Base-by-base conservation (phyloP, 2,888 invertebrate genomes). In the Amphipoea oculea region DNA sequence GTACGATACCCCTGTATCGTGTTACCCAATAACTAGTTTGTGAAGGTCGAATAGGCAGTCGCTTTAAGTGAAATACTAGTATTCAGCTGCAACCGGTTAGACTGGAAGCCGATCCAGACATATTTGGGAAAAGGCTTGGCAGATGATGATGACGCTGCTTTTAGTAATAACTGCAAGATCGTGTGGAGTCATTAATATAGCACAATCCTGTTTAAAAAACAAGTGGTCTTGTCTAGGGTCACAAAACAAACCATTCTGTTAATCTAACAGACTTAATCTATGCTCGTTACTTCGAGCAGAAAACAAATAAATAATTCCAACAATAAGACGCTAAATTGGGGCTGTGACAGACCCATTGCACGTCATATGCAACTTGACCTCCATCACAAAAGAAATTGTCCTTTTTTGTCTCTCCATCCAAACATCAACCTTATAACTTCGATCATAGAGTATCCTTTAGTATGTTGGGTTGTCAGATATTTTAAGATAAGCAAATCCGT, bases 301-400 rank as follows among this genome's bases (percentile, higher is more conserved):
- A 92, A 92, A 91, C 89, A 93, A 92, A 93, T 93, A 94, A 92
- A 93, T 92, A 87, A 93, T 92, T 92, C 91, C 79, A 84, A 91
- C 91, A 93, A 93, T 92, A 90, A 91, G 88, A 90, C 87, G 88
- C 89, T 88, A 90, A 92, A 92, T 93, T 90, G 91, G 88, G 90
- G 89, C 87, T 89, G 89, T 89, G 91, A 91, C 90, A 88, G 82
- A 75, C 79, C 73, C 75, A 90, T 89, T 86, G 88, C 81, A 85
- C 86, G 87, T 90, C 92, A 90, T 90, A 91, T 91, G 88, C 89
- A 90, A 89, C 87, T 90, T 92, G 90, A 91, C 90, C 89, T 78
- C 68, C 71, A 62, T 89, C 86, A 84, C 69, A 14, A 67, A 82
- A 76, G 65, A 82, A 80, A 82, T 89, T 79, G 76, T 48, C 71